These are phyloP conservation scores for Falco concolor DNA, from an alignment of 2,797 vertebrate genomes.

Conservation along the genomic window DNA sequence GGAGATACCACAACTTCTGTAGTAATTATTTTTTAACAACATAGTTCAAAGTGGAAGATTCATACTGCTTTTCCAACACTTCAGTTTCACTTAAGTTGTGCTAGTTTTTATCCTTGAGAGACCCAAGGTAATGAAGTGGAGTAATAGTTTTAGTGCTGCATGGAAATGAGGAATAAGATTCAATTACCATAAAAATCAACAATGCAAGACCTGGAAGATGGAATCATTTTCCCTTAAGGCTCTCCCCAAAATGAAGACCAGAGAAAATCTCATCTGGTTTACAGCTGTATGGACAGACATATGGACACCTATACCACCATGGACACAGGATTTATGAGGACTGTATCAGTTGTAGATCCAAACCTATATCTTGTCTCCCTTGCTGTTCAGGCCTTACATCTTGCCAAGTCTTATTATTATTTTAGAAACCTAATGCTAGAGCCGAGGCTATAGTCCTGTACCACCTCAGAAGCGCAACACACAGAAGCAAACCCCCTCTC, in stretches of 20 bases:
- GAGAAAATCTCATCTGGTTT: neutral
- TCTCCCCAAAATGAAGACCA: neutral
- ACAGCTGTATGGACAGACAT: neutral
- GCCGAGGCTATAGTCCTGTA: neutral
- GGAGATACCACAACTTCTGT: neutral
- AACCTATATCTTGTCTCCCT: fast-evolving
- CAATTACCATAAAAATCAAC: neutral
- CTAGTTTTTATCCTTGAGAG: neutral
- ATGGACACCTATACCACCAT: too few species aligned
- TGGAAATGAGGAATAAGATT: neutral
- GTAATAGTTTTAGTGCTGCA: neutral
- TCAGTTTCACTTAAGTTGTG: neutral
- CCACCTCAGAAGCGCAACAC: neutral
- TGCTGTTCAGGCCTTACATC: too few species aligned
- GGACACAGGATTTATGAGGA: neutral
- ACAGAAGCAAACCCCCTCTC: neutral
- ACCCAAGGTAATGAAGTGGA: neutral
- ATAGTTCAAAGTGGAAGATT: neutral
- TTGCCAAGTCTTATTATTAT: neutral
- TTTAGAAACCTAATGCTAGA: neutral
- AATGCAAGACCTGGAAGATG: neutral
- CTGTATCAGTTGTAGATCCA: neutral
- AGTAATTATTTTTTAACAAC: neutral
- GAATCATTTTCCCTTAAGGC: neutral
- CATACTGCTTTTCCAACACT: neutral